Conservation (phyloP, 2,888 invertebrate species). For the Nasonovia ribisnigri region DNA sequence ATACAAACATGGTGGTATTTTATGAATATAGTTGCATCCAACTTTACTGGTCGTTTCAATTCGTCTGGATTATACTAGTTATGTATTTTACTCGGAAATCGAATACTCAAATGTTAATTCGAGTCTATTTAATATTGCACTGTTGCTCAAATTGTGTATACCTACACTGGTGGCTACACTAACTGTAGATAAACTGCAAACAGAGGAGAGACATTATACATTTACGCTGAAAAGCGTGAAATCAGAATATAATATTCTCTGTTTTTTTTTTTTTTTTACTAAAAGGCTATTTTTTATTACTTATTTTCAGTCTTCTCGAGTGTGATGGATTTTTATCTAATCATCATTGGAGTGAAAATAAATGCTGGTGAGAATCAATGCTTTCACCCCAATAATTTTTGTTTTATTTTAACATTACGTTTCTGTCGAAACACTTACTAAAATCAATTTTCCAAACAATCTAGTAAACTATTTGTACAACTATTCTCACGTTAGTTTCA, state of each 20-base stretch:
- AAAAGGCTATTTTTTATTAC: not conserved
- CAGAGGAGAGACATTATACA: not conserved
- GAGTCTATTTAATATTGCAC: not conserved
- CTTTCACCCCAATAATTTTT: not conserved
- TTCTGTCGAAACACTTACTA: not conserved
- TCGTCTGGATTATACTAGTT: not conserved
- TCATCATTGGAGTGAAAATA: not conserved
- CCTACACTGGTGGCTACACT: not conserved
- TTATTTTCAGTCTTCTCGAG: not conserved
- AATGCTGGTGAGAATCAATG: not conserved
- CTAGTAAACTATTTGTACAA: not conserved
- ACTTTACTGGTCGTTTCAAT: not conserved
- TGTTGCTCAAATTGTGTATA: not conserved
- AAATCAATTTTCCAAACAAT: not conserved
- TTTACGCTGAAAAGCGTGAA: conserved; percentile 16
- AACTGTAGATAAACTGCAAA: not conserved
- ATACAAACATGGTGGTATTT: not conserved
- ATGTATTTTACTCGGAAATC: not conserved
- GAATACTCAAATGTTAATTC: not conserved
- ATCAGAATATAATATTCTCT: not conserved
- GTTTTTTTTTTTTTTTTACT: not conserved
- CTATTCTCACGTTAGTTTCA: not conserved
- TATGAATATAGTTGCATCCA: not conserved
- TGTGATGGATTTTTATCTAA: conserved; percentile 15
- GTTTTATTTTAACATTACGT: not conserved